These are phyloP conservation scores for Coracias cyanogaster DNA, from an alignment of 2,797 vertebrate species.

Conservation along the genomic window DNA sequence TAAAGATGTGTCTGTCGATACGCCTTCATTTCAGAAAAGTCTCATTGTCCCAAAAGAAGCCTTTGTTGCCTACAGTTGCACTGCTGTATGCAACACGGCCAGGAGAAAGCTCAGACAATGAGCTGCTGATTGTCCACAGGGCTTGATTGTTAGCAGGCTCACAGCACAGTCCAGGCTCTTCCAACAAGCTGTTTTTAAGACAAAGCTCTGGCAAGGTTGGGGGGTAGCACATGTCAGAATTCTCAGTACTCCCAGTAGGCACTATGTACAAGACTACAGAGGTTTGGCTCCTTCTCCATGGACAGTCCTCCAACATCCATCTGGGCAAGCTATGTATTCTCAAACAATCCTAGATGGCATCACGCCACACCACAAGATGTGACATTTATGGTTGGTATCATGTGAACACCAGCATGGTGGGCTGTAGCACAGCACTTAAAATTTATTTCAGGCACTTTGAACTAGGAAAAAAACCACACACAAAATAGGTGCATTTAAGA, in stretches of 20 bases:
- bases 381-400: fast-evolving
- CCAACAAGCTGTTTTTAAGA: neutral
- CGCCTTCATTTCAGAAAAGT: neutral
- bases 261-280: neutral
- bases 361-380: fast-evolving
- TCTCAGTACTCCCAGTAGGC: neutral
- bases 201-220: neutral
- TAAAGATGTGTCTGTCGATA: neutral
- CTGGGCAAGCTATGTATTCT: neutral
- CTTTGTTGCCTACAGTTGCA: neutral
- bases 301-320: neutral
- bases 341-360: neutral
- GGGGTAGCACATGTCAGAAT: neutral
- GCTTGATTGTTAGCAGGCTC: neutral
- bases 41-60: neutral
- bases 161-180: neutral
- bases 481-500: neutral
- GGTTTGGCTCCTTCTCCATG: neutral
- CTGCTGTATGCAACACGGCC: neutral
- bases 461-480: neutral
- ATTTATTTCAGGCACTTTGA: neutral
- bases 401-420: fast-evolving
- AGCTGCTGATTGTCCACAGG: neutral
- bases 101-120: neutral
- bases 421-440: neutral